Percentiles rank a stretch among this genome's conserved stretches.
Conservation (phyloP, 2,113 vertebrate genomes). For the Eidolon helvum region DNA sequence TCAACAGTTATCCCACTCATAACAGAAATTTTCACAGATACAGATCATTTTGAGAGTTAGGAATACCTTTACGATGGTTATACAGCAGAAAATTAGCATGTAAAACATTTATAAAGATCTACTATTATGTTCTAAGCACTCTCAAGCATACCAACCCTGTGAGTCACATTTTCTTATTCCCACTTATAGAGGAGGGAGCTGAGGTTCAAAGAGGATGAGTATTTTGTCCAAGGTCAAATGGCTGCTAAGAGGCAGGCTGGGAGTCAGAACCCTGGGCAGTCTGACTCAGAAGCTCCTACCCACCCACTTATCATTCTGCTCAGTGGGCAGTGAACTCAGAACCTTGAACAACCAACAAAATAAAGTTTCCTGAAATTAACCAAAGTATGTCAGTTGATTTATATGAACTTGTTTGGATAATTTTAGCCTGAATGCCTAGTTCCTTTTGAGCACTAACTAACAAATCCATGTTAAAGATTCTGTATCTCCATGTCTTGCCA, state of each 20-base stretch:
- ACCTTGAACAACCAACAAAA: neutral
- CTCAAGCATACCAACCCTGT: neutral
- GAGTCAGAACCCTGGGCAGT: neutral
- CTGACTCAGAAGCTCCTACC: neutral
- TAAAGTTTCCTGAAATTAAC: neutral
- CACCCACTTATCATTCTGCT: neutral
- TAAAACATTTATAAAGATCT: neutral
- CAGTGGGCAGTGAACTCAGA: neutral
- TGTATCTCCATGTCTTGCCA: neutral
- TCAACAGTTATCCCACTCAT: neutral
- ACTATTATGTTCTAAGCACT: neutral
- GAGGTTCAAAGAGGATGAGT: neutral
- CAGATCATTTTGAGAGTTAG: neutral
- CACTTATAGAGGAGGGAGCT: neutral
- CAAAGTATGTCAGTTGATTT: neutral
- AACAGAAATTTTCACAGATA: neutral
- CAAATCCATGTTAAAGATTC: neutral
- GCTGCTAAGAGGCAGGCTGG: neutral
- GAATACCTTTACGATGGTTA: neutral
- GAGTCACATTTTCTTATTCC: neutral
- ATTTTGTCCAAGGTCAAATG: neutral
- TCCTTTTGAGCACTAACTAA: neutral
- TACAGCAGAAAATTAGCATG: neutral
- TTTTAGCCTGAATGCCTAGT: neutral
- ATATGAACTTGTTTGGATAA: neutral